Conservation (phyloP, 2,797 vertebrate genomes). For the Percopsis omiscomaycus region DNA sequence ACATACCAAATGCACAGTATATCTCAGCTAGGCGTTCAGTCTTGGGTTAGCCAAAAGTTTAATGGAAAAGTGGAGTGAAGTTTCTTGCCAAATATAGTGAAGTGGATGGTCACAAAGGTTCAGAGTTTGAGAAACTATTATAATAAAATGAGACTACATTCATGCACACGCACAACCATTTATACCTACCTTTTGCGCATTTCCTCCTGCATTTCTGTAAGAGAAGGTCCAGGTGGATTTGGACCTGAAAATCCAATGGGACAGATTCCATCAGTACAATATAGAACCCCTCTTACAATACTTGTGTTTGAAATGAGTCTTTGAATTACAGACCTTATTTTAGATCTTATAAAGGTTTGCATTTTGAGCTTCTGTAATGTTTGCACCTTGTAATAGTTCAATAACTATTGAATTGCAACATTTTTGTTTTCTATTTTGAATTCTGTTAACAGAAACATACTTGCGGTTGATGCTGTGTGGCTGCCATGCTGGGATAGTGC, state of each 20-base stretch:
- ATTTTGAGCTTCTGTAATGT: background rate
- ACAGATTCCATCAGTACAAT: background rate
- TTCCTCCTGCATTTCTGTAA: conserved; percentile 69
- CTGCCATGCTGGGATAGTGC: conserved; percentile 32
- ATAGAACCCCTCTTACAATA: background rate
- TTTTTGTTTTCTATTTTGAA: background rate
- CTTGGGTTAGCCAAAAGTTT: background rate
- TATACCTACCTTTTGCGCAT: conserved; percentile 70
- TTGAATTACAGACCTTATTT: background rate
- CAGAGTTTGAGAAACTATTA: background rate
- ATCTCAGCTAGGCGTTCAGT: background rate
- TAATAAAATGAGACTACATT: background rate
- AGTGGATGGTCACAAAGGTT: background rate
- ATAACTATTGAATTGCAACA: no score
- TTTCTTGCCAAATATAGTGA: background rate
- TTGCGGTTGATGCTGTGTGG: conserved; percentile 38
- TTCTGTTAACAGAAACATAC: conserved; percentile 47
- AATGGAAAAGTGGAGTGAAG: background rate
- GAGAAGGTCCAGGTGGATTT: conserved; percentile 51
- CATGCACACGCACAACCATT: background rate
- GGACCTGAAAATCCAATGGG: conserved; percentile 43
- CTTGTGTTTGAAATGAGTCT: background rate
- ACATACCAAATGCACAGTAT: background rate
- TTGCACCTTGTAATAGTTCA: no score
- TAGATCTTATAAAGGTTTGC: no score